Percentiles rank a stretch among this genome's conserved stretches.
Evolutionary conservation across 92 coral and sea anemone species (phyloP).

Genomic region (Nematostella vectensis): DNA sequence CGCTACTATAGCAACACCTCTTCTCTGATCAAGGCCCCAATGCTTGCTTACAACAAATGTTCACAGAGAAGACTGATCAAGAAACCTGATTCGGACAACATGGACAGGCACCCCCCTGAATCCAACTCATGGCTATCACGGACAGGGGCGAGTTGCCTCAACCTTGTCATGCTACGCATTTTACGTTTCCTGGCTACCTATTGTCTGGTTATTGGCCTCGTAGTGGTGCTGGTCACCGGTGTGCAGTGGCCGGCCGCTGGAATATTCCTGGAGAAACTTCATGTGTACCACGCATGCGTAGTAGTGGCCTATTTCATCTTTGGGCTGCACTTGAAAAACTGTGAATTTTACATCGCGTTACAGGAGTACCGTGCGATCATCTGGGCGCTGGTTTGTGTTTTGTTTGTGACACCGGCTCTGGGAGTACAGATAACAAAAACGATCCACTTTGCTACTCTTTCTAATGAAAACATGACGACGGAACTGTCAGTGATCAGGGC

Average conservation of each 20-base stretch:
- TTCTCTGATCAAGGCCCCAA: no score
- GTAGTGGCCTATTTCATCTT: slow-evolving; percentile 35
- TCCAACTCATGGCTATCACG: no score
- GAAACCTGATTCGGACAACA: no score
- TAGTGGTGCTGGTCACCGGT: slow-evolving; percentile 38
- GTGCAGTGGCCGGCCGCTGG: slow-evolving; percentile 47
- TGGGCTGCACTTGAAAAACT: slow-evolving; percentile 72
- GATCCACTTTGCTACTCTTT: slow-evolving; percentile 75
- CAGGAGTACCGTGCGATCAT: slow-evolving; percentile 60
- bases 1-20: no score
- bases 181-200: no score
- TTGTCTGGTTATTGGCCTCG: slow-evolving; percentile 49
- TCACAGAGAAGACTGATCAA: no score
- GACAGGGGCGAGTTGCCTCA: no score
- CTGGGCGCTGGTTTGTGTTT: slow-evolving; percentile 66
- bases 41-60: no score
- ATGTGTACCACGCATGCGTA: slow-evolving; percentile 29
- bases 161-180: no score
- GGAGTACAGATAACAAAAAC: slow-evolving; percentile 85
- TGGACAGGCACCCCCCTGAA: no score
- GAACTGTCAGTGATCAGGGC: slow-evolving; percentile 69
- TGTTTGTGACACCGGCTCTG: slow-evolving; percentile 53
- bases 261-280: slow-evolving; percentile 21
- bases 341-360: slow-evolving; percentile 41
- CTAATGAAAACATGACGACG: slow-evolving; percentile 53